Base-by-base conservation (phyloP, 2,888 invertebrate genomes). In the Zaprionus bogoriensis region DNA sequence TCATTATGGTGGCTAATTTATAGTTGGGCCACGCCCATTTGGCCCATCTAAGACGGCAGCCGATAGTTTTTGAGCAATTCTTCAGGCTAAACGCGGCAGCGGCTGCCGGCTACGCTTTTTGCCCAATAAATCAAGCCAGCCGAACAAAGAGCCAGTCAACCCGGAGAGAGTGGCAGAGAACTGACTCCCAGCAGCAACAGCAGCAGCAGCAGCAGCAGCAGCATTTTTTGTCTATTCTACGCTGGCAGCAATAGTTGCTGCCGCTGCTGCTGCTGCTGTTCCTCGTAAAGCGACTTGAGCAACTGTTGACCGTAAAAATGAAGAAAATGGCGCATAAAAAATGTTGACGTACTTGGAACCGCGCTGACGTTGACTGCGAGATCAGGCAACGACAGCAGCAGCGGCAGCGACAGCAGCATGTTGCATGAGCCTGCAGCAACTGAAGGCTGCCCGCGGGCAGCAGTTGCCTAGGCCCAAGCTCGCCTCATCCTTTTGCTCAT, bases 91-190 rank as follows among this genome's bases (percentile, higher is more conserved):
- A 64, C 67, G 66, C 79, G 71, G 84, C 84, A 81, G 79, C 80
- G 36, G 83, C 81, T 83, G 82, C 79, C 76, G 79, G 68, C 79
- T 81, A 82, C 80, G 80, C 85, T 75, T 75, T 78, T 82, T 73
- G 73, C 60, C 45, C 72, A 69, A 80, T 80, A 80, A 80, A 80
- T 80, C 80, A 80, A 74, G 42, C 63, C 45, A 51, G 46, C 62
- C 39, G 47, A 30, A 25, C 44, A 55, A 71, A 53, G 53, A 57
- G 59, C 63, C 54, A n/a, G n/a, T n/a, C n/a, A n/a, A n/a, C n/a
- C n/a, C n/a, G n/a, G n/a, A n/a, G n/a, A n/a, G n/a, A n/a, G n/a
- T n/a, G n/a, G n/a, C n/a, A 61, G 59, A 68, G 74, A 67, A 74
- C 51, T 52, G 42, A 54, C 58, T 44, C 47, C 48, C 54, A 39